phyloP scores from a whole-genome alignment of 2,113 vertebrate genomes.

The Elaphurus davidianus region DNA sequence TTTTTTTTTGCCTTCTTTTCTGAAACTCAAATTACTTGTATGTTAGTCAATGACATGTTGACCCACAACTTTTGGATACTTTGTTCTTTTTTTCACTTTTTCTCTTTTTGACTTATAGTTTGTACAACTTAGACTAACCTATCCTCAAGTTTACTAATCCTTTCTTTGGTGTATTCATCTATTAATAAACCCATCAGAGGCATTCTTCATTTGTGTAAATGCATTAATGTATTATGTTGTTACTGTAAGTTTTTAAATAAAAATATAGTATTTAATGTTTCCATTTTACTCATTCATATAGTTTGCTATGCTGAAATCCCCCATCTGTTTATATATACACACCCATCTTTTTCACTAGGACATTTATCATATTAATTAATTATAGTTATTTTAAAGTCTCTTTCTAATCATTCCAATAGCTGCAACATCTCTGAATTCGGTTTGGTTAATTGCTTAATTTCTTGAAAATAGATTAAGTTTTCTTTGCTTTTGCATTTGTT shows the following conservation, averaged over 20 bases:
- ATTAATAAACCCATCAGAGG: background rate
- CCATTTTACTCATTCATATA: background rate
- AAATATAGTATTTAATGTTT: background rate
- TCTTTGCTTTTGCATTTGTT: background rate
- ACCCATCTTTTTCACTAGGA: background rate
- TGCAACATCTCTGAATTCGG: background rate
- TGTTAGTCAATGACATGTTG: background rate
- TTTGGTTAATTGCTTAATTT: conserved; percentile 16
- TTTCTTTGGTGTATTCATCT: conserved; percentile 11
- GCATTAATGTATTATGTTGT: background rate
- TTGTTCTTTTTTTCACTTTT: background rate
- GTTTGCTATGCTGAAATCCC: background rate
- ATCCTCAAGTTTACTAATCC: background rate
- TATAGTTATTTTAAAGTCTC: conserved; percentile 14
- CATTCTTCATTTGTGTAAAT: background rate
- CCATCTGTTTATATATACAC: background rate
- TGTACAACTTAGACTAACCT: background rate
- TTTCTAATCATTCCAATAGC: background rate
- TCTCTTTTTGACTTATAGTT: background rate
- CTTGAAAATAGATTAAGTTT: background rate
- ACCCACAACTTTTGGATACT: background rate
- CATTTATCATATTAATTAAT: background rate
- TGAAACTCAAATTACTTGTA: background rate
- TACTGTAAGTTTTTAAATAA: background rate
- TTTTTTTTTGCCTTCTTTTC: background rate